These are phyloP conservation scores for Perccottus glenii DNA, from an alignment of 2,113 vertebrate genomes.

Conservation along the genomic window DNA sequence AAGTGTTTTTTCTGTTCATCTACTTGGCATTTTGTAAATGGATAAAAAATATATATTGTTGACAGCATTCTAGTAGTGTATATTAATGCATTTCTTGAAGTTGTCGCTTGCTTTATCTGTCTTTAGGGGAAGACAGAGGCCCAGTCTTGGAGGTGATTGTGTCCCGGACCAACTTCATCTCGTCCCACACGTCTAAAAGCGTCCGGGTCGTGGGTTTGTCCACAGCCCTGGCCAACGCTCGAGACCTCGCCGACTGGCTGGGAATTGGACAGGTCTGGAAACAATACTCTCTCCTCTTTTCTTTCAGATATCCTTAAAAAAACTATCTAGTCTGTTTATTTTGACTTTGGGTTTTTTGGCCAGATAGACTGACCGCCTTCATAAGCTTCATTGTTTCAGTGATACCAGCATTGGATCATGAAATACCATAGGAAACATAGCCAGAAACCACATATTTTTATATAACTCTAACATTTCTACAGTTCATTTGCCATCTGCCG, in stretches of 20 bases:
- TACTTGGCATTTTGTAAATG: too few relatives aligned
- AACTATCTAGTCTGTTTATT: neutral
- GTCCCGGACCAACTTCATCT: conserved; percentile 98
- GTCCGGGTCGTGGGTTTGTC: conserved; percentile 96
- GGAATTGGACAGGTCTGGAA: conserved; percentile 89
- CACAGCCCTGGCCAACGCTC: conserved; percentile 96
- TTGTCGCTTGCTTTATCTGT: conserved; percentile 11
- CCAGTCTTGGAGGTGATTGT: conserved; percentile 98
- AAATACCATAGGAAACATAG: conserved; percentile 4
- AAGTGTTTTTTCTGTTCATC: too few relatives aligned
- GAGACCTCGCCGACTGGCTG: conserved; percentile 97
- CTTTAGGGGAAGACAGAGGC: conserved; percentile 93
- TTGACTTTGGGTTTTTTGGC: neutral
- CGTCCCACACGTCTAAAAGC: conserved; percentile 91
- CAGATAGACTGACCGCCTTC: conserved; percentile 8
- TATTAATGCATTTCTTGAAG: neutral
- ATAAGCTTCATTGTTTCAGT: conserved; percentile 7
- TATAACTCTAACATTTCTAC: neutral
- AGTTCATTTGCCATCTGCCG: conserved; percentile 22
- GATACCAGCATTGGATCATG: neutral
- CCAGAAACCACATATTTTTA: conserved; percentile 19
- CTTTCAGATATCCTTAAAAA: neutral
- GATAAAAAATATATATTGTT: too few relatives aligned
- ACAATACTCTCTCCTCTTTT: neutral
- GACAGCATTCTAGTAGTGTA: too few relatives aligned